Evolutionary conservation across 2,113 vertebrate species (phyloP).

Genomic region (Neogale vison): DNA sequence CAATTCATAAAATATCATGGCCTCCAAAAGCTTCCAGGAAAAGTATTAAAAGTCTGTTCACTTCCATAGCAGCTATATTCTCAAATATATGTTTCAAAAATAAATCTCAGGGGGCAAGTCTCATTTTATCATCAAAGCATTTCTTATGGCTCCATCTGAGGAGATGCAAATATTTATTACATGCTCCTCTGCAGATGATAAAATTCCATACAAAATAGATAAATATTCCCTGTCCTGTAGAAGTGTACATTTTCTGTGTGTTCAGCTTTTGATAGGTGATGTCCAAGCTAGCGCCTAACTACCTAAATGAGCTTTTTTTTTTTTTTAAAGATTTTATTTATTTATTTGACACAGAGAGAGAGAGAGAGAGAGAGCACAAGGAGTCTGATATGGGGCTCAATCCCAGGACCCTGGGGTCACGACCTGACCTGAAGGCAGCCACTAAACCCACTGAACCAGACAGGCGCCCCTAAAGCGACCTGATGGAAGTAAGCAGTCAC

Average conservation of each 20-base stretch:
- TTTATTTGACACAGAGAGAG: no score
- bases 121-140: not conserved
- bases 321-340: no score
- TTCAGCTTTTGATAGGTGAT: not conserved
- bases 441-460: no score
- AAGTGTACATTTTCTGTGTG: not conserved
- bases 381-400: no score
- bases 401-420: no score
- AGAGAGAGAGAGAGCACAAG: no score
- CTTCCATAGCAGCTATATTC: not conserved
- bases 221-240: not conserved
- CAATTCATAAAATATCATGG: no score
- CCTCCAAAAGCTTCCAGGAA: not conserved
- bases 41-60: not conserved
- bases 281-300: not conserved
- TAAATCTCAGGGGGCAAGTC: not conserved
- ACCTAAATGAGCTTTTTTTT: no score
- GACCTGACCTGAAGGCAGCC: no score
- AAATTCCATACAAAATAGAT: not conserved
- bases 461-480: no score
- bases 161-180: not conserved
- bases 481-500: rapidly evolving
- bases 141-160: not conserved
- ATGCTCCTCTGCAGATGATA: not conserved
- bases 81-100: not conserved